Evolutionary conservation across 2,797 vertebrate genomes (phyloP).

Genomic region (Propithecus deckenii): DNA sequence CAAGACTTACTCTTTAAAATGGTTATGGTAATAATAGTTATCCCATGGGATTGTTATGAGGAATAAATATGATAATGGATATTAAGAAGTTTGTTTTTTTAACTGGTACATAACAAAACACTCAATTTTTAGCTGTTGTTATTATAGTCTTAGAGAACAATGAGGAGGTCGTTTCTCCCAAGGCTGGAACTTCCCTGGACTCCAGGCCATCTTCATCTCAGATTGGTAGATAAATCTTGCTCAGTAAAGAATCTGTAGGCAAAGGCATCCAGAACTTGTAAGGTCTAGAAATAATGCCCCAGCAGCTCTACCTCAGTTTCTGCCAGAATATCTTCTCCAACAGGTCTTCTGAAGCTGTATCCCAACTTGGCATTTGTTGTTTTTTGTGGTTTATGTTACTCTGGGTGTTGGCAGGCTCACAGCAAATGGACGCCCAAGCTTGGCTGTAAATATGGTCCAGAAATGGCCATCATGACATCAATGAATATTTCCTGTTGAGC

Average conservation of each 20-base stretch:
- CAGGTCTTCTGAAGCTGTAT: not conserved
- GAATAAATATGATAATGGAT: not conserved
- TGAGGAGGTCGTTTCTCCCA: not conserved
- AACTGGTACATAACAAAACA: not conserved
- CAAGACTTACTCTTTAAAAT: not conserved
- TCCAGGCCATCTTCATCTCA: not conserved
- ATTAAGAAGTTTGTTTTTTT: not conserved
- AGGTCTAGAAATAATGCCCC: not conserved
- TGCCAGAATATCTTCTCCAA: too few species aligned
- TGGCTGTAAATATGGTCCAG: not conserved
- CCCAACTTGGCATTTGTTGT: not conserved
- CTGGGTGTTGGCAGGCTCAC: not conserved
- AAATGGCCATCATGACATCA: not conserved
- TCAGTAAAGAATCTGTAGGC: not conserved
- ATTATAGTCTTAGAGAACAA: not conserved
- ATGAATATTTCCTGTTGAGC: not conserved
- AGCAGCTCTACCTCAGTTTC: not conserved
- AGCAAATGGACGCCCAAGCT: not conserved
- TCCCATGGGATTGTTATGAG: not conserved
- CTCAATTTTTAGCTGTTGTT: not conserved
- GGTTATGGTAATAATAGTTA: not conserved
- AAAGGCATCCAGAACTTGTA: not conserved
- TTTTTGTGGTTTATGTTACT: not conserved
- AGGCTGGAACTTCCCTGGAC: not conserved
- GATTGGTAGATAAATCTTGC: not conserved